A percentile compares a stretch with the other conserved stretches of the same genome.
Conservation (phyloP, 2,797 vertebrate genomes). For the Phataginus tetradactyla region DNA sequence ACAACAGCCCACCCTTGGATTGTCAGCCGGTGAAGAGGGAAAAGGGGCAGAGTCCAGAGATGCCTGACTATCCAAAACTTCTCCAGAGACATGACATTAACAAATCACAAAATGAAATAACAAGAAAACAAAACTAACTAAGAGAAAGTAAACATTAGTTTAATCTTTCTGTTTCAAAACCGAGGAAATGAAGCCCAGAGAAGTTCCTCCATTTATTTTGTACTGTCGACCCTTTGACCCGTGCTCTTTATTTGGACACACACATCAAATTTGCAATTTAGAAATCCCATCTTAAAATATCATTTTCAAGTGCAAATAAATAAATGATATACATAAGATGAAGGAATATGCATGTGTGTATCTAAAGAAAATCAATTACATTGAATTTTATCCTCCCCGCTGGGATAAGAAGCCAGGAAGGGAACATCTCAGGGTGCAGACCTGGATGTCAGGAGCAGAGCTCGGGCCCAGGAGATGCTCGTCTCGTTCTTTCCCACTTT, state of each 20-base stretch:
- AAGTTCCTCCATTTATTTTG: neutral
- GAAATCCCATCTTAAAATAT: neutral
- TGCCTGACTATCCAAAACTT: neutral
- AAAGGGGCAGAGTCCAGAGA: neutral
- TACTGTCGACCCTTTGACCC: neutral
- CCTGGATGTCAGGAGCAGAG: neutral
- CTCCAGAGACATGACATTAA: neutral
- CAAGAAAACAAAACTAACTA: neutral
- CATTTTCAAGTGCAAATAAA: neutral
- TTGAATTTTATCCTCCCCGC: neutral
- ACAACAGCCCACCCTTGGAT: neutral
- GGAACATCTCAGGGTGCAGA: neutral
- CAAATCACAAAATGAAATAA: neutral
- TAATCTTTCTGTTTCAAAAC: neutral
- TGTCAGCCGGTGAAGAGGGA: neutral
- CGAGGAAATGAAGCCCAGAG: neutral
- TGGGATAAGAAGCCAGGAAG: neutral
- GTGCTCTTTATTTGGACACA: neutral
- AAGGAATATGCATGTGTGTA: neutral
- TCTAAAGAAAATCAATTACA: neutral
- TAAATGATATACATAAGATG: neutral
- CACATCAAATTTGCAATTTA: neutral
- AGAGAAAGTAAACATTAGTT: neutral
- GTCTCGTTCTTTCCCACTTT: neutral
- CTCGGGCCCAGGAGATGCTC: neutral